Conservation (phyloP, 2,888 invertebrate species). For the Anticlea derivata region DNA sequence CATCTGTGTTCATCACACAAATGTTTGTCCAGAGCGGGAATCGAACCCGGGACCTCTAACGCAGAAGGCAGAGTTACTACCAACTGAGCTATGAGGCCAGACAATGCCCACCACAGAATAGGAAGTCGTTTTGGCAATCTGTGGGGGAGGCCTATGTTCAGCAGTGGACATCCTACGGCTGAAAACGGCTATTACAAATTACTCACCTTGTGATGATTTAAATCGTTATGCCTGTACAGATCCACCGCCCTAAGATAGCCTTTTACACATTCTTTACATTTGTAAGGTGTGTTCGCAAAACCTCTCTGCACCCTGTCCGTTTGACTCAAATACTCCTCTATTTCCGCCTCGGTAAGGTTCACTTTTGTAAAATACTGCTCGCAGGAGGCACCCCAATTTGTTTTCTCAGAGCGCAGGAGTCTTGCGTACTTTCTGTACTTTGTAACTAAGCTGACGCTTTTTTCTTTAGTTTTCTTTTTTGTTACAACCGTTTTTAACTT, state of each 20-base stretch:
- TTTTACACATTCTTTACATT: conserved; percentile 18
- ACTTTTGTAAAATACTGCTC: conserved; percentile 19
- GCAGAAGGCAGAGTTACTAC: too few relatives aligned
- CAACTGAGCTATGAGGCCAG: too few relatives aligned
- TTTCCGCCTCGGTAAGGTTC: conserved; percentile 8
- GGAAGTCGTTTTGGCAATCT: too few relatives aligned
- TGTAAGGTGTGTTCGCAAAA: conserved; percentile 13
- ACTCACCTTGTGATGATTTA: conserved; percentile 48
- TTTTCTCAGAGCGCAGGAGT: conserved; percentile 22
- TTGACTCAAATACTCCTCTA: conserved; percentile 16
- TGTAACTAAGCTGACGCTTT: conserved; percentile 24
- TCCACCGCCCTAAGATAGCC: conserved; percentile 42
- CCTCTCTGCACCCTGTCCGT: conserved; percentile 14
- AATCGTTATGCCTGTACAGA: conserved; percentile 43
- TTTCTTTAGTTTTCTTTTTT: conserved; percentile 14
- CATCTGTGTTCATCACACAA: too few relatives aligned
- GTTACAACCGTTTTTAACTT: conserved; percentile 8
- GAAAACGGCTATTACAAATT: not conserved
- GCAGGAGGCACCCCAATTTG: conserved; percentile 28
- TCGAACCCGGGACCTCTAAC: too few relatives aligned
- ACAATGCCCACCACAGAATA: too few relatives aligned
- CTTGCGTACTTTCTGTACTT: conserved; percentile 26
- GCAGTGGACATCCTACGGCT: too few relatives aligned
- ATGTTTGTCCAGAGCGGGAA: too few relatives aligned
- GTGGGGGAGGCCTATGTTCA: too few relatives aligned